Conservation (phyloP, 2,113 vertebrate species). For the Piaya cayana region DNA sequence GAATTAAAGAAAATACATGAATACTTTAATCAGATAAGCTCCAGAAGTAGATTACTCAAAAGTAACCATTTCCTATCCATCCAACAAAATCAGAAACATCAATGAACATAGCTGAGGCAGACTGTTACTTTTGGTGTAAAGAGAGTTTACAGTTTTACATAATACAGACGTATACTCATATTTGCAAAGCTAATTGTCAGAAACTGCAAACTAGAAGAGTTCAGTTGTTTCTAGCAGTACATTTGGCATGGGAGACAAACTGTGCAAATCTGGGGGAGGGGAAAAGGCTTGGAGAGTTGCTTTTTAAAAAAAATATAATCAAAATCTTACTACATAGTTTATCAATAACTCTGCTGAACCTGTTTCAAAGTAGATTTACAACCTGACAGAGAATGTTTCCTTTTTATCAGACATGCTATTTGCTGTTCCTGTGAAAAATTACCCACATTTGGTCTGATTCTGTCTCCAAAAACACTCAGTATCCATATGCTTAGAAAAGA, state of each 20-base stretch:
- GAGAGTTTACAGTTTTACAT: background rate
- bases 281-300: fast-evolving
- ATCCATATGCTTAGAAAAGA: slow-evolving; percentile 27
- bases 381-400: background rate
- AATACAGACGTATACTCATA: background rate
- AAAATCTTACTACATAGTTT: background rate
- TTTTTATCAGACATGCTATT: slow-evolving; percentile 3
- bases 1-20: background rate
- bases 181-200: background rate
- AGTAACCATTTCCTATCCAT: background rate
- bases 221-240: background rate
- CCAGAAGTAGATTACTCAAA: background rate
- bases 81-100: background rate
- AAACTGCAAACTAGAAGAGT: background rate
- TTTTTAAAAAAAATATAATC: background rate
- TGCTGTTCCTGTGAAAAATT: slow-evolving; percentile 41
- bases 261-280: background rate
- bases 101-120: background rate
- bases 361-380: background rate
- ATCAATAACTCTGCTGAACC: background rate
- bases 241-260: background rate
- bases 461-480: background rate
- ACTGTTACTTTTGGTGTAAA: background rate
- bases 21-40: background rate
- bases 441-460: slow-evolving; percentile 6